A percentile compares a stretch with the other conserved stretches of the same genome.
Conservation (phyloP, 1,140 invertebrate genomes). For the Meloidogyne exigua region DNA sequence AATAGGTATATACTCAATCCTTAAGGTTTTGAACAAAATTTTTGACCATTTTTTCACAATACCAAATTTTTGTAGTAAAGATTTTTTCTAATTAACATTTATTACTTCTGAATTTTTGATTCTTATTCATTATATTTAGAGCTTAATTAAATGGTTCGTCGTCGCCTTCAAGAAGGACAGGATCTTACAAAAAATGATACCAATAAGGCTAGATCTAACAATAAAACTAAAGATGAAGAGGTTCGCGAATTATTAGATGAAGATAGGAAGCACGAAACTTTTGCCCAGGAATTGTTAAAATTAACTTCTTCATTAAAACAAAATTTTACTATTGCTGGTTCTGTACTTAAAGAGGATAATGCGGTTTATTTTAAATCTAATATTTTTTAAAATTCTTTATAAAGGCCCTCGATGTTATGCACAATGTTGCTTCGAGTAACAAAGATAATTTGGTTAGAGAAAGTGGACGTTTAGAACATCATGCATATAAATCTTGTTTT, state of each 20-base stretch:
- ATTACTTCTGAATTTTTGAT: too few species aligned
- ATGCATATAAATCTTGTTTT: constrained; percentile 61
- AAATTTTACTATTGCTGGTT: constrained; percentile 56
- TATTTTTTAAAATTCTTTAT: background rate
- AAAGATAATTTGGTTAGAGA: constrained; percentile 47
- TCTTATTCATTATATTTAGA: background rate
- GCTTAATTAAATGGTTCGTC: background rate
- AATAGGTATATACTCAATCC: too few species aligned
- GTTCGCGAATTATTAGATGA: background rate
- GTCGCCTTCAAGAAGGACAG: background rate
- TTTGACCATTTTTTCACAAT: too few species aligned
- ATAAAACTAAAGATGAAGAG: background rate
- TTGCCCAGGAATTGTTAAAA: too few species aligned
- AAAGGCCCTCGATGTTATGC: constrained; percentile 48
- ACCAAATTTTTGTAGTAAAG: too few species aligned
- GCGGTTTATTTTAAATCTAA: constrained; percentile 19
- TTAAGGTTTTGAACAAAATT: too few species aligned
- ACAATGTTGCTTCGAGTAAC: constrained; percentile 43
- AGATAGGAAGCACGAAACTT: background rate
- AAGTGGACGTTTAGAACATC: constrained; percentile 49
- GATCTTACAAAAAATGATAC: background rate
- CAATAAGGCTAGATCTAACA: background rate
- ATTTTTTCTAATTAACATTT: too few species aligned
- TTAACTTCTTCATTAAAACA: constrained; percentile 45
- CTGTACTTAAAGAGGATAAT: constrained; percentile 60